Base-by-base conservation (phyloP, 2,888 invertebrate genomes). In the Gasteruption jaculator region DNA sequence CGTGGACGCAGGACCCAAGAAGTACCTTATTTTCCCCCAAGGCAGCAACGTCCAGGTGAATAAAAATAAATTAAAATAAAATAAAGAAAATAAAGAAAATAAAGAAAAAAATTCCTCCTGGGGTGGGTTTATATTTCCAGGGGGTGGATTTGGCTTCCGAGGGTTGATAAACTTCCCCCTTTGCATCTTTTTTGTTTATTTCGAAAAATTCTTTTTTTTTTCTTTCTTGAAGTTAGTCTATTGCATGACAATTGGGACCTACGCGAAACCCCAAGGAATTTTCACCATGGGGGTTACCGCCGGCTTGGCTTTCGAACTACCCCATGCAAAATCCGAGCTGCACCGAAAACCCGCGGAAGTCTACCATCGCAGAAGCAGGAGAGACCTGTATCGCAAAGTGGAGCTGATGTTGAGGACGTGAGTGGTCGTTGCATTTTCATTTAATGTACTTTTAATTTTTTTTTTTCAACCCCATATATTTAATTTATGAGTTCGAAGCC, bases 291-390 rank as follows among this genome's bases (percentile, higher is more conserved):
- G 87, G 1, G 75, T 81, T 34, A 88, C 87, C 0, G 84, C 85
- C 1, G 86, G 86, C 0, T 68, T 88, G 54, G 87, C 88, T 2
- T 88, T 82, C 77, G 82, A 86, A 57, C 65, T 88, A 29, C 88
- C 88, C 0, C 82, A 83, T 52, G 50, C 50, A 43, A 72, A 73
- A 55, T 71, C 74, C 32, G 74, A 73, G 38, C 58, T 74, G 3
- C 52, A 55, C 40, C 50, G 63, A 44, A 60, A 63, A 41, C 58
- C 63, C 5, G 63, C 74, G 14, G 75, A 77, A 47, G 76, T 79
- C 47, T 69, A 68, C 52, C 82, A 84, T 61, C 76, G 83, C 55
- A 73, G 73, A 32, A 82, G 78, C 48, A 72, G 83, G 55, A 69
- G 81, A 30, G 79, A 79, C 35, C 64, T 84, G 15, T 82, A 80